Evolutionary conservation across 2,888 invertebrate genomes (phyloP).

Genomic region (Cylindroiulus punctatus): DNA sequence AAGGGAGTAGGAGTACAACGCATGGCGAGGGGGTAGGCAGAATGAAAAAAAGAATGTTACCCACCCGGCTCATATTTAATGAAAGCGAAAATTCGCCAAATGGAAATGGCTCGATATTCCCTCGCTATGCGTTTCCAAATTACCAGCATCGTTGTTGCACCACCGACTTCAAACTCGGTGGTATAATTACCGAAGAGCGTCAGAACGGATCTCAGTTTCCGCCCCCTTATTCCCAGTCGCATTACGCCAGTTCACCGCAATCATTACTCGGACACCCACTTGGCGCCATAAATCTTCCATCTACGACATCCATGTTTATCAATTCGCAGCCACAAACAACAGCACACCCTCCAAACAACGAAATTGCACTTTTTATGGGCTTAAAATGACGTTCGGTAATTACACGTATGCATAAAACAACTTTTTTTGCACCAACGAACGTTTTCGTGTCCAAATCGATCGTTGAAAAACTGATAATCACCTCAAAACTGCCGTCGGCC

Average conservation of each 20-base stretch:
- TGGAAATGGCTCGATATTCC: background rate
- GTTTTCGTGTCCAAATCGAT: no score
- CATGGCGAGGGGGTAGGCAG: no score
- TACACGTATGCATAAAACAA: no score
- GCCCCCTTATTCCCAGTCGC: background rate
- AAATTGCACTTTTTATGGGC: no score
- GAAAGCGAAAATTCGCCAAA: constrained; percentile 26
- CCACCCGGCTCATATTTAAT: background rate
- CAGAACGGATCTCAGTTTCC: background rate
- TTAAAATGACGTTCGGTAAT: no score
- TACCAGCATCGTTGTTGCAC: background rate
- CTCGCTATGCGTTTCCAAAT: background rate
- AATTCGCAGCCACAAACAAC: background rate
- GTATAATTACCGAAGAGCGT: constrained; percentile 40
- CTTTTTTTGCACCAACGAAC: no score
- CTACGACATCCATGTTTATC: background rate
- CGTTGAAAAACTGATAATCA: no score
- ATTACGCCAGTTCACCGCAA: background rate
- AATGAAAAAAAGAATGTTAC: background rate
- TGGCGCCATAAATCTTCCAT: background rate
- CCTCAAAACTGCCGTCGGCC: no score
- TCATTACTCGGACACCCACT: background rate
- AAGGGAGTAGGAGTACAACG: background rate
- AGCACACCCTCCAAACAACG: no score
- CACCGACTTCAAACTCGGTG: background rate